A percentile compares a stretch with the other conserved stretches of the same genome.
Evolutionary conservation across 2,888 invertebrate genomes (phyloP).

Genomic region (Ctenicera cuprea): DNA sequence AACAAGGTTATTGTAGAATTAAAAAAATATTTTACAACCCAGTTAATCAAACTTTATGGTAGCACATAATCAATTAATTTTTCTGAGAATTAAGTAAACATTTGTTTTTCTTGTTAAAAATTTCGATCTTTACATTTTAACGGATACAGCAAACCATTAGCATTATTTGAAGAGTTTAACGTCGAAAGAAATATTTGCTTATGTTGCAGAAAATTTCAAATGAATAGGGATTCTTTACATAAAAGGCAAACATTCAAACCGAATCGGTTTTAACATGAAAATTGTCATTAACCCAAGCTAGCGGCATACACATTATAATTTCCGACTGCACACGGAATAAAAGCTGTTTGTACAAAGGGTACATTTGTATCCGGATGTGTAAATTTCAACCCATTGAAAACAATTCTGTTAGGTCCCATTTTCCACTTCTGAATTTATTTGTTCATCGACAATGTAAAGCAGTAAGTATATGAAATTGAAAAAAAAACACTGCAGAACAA

Average conservation of each 20-base stretch:
- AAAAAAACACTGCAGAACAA: no score
- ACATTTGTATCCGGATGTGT: background rate
- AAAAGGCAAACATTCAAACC: background rate
- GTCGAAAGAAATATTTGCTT: background rate
- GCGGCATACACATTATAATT: slow-evolving; percentile 10
- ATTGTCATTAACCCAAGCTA: slow-evolving; percentile 20
- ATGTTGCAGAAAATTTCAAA: background rate
- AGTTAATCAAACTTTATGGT: no score
- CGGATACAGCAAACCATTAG: background rate
- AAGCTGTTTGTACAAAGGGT: no score
- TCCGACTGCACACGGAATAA: slow-evolving; percentile 9
- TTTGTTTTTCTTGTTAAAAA: background rate
- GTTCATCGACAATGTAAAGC: no score
- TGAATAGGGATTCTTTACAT: slow-evolving; percentile 7
- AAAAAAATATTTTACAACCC: no score
- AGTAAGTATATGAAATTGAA: no score
- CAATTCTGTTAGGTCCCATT: no score
- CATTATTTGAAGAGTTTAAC: background rate
- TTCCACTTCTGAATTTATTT: no score
- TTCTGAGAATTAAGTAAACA: background rate
- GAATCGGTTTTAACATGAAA: slow-evolving; percentile 21
- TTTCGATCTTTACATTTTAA: background rate
- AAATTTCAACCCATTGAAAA: background rate
- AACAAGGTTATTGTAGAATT: no score
- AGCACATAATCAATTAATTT: no score